These are phyloP conservation scores for Thamnophis sirtalis DNA, from an alignment of 2,113 vertebrate species.

Conservation along the genomic window DNA sequence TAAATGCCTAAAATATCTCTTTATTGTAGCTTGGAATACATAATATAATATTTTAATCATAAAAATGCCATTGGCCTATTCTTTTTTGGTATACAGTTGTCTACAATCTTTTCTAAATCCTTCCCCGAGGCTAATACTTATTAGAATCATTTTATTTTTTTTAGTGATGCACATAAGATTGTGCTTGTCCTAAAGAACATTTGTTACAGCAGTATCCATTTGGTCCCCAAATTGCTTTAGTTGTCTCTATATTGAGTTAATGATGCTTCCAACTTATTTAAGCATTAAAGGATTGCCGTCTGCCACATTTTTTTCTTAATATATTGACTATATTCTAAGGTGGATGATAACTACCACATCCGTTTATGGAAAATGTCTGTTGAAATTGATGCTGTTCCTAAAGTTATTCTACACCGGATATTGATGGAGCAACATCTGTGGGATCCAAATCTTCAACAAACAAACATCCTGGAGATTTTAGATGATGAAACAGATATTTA, in stretches of 20 bases:
- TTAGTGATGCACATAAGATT: neutral
- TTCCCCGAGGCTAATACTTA: neutral
- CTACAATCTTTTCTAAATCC: neutral
- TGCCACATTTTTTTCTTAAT: neutral
- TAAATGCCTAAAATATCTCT: neutral
- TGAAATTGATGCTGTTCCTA: conserved; percentile 68
- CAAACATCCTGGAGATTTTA: conserved; percentile 63
- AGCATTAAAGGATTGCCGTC: neutral
- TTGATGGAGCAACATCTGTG: conserved; percentile 68
- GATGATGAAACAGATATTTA: conserved; percentile 71
- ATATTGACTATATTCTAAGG: conserved; percentile 46
- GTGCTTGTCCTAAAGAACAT: neutral
- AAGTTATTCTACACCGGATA: conserved; percentile 66
- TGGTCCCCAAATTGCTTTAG: neutral
- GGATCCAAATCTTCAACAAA: conserved; percentile 61
- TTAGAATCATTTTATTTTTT: neutral
- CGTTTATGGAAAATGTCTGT: conserved; percentile 69
- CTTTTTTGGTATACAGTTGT: neutral
- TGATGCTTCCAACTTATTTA: neutral
- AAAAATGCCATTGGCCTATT: neutral
- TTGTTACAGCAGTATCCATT: neutral
- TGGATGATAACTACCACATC: conserved; percentile 65
- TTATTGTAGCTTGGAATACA: neutral
- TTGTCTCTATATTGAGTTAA: neutral
- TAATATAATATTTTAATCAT: neutral